A percentile compares a stretch with the other conserved stretches of the same genome.
Evolutionary conservation across 2,797 vertebrate species (phyloP).

Genomic region (Etheostoma perlongum): DNA sequence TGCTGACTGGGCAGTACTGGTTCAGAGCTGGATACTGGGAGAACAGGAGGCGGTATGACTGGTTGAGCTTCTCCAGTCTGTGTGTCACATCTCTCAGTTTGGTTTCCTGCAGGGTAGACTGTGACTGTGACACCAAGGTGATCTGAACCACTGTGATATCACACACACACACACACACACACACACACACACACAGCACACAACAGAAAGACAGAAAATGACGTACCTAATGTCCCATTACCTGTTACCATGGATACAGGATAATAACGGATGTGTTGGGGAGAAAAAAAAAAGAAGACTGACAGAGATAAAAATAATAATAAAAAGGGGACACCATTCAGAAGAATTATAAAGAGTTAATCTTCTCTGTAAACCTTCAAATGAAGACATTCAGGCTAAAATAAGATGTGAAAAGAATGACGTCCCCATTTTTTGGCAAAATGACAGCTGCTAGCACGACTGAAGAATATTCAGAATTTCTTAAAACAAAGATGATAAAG

Average conservation of each 20-base stretch:
- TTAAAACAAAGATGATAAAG: neutral
- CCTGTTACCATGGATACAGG: conserved; percentile 50
- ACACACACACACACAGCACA: neutral
- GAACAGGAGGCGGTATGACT: conserved; percentile 60
- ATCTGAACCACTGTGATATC: conserved; percentile 53
- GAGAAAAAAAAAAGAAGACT: conserved; percentile 18
- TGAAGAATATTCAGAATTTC: neutral
- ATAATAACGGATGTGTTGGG: conserved; percentile 14
- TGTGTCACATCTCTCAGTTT: conserved; percentile 50
- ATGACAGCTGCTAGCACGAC: neutral
- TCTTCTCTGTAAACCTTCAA: conserved; percentile 25
- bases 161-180: conserved; percentile 16
- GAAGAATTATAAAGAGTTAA: conserved; percentile 13
- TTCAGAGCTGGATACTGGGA: conserved; percentile 68
- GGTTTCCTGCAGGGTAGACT: conserved; percentile 49
- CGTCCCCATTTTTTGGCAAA: neutral
- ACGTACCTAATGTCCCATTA: conserved; percentile 21
- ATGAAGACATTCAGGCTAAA: conserved; percentile 12
- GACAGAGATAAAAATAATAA: conserved; percentile 7
- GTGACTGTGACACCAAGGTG: conserved; percentile 47
- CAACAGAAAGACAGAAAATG: conserved; percentile 8
- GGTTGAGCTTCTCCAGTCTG: conserved; percentile 55
- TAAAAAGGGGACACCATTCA: neutral
- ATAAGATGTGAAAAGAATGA: neutral
- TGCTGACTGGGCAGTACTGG: conserved; percentile 63